Evolutionary conservation across 2,113 vertebrate species (phyloP).

Genomic region (Columba livia): DNA sequence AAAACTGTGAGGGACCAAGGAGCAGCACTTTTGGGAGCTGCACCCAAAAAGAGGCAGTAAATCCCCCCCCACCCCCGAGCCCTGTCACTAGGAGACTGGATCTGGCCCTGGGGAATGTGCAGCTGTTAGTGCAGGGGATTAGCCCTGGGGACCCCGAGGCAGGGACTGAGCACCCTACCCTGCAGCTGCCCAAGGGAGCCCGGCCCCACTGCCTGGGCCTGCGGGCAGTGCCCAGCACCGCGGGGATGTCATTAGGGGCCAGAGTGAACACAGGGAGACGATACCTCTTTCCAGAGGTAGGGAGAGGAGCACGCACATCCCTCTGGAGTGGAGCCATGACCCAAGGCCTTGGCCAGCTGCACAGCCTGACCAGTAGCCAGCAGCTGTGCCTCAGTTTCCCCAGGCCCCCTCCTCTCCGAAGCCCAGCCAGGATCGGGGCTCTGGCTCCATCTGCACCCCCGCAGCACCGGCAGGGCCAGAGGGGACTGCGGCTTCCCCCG

Average conservation of each 20-base stretch:
- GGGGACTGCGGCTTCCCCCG: neutral
- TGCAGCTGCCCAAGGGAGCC: neutral
- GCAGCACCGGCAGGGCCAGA: neutral
- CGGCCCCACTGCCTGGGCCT: neutral
- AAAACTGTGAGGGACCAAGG: fast-evolving
- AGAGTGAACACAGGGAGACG: neutral
- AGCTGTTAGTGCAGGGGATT: conserved; percentile 9
- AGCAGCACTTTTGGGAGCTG: neutral
- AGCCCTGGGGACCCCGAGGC: neutral
- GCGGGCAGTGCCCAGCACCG: neutral
- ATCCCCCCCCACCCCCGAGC: neutral
- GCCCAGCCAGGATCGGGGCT: neutral
- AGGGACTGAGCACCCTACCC: neutral
- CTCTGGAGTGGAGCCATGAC: no score
- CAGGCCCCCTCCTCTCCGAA: neutral
- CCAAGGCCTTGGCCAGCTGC: neutral
- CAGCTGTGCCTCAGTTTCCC: neutral
- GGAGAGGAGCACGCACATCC: neutral
- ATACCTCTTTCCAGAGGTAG: neutral
- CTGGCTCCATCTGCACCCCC: neutral
- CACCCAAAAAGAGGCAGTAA: neutral
- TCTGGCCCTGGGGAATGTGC: neutral
- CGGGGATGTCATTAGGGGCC: neutral
- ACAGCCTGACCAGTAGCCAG: neutral
- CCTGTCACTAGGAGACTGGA: neutral